Conservation (phyloP, 2,888 invertebrate species). For the Unio delphinus region DNA sequence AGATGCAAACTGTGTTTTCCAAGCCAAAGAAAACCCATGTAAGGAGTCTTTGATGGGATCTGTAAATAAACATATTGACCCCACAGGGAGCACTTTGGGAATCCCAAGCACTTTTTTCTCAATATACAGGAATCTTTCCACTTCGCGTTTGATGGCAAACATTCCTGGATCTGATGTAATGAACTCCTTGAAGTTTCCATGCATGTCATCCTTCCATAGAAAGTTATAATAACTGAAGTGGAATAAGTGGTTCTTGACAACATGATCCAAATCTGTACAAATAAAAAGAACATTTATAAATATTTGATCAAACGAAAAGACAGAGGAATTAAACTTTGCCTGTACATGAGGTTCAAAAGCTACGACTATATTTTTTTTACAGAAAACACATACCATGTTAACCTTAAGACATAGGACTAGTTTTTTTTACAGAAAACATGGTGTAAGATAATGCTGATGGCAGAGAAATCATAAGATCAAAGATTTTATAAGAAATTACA, state of each 20-base stretch:
- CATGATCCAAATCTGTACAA: conserved; percentile 60
- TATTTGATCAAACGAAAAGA: too few relatives aligned
- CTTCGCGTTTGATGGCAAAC: conserved; percentile 60
- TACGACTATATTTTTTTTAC: too few relatives aligned
- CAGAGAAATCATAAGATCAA: too few relatives aligned
- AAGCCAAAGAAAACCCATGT: conserved; percentile 70
- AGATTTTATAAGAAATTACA: too few relatives aligned
- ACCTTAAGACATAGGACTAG: too few relatives aligned
- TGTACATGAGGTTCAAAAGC: too few relatives aligned
- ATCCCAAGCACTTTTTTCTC: conserved; percentile 67
- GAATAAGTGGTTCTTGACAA: conserved; percentile 64
- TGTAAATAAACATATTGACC: conserved; percentile 67
- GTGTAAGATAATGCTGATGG: too few relatives aligned
- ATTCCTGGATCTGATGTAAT: conserved; percentile 64
- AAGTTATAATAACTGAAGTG: conserved; percentile 70
- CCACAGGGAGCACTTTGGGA: conserved; percentile 60
- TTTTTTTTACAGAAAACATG: too few relatives aligned
- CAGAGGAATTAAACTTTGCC: too few relatives aligned
- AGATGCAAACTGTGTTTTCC: conserved; percentile 70
- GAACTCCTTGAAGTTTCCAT: conserved; percentile 69
- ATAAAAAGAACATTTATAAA: too few relatives aligned
- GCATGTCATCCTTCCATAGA: conserved; percentile 70
- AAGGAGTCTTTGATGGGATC: conserved; percentile 68
- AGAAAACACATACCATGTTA: too few relatives aligned
- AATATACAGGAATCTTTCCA: conserved; percentile 60